Conservation (phyloP, 2,888 invertebrate genomes). For the Drosophila pseudotalamancana region DNA sequence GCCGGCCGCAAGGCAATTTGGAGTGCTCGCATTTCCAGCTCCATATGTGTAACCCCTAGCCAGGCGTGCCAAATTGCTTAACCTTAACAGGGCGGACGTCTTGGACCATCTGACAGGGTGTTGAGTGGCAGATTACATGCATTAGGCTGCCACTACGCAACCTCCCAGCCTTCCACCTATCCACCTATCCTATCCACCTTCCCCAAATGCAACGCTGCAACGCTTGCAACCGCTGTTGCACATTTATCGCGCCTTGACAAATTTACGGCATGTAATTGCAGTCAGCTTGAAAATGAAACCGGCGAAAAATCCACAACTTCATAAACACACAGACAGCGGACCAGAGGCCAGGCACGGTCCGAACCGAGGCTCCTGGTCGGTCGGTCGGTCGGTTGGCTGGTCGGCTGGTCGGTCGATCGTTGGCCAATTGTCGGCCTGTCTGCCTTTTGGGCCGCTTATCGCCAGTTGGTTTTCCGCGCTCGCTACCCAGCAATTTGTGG, state of each 20-base stretch:
- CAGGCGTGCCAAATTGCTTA: slow-evolving; percentile 68
- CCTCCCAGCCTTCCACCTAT: too few species aligned
- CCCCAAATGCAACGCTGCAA: neutral
- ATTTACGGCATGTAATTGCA: slow-evolving; percentile 82
- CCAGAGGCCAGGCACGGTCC: neutral
- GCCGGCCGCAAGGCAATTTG: slow-evolving; percentile 18
- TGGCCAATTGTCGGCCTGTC: slow-evolving; percentile 48
- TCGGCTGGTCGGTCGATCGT: slow-evolving; percentile 11
- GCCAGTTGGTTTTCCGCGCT: slow-evolving; percentile 50
- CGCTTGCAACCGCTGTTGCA: slow-evolving; percentile 30
- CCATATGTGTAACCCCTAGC: slow-evolving; percentile 23
- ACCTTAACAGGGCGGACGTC: slow-evolving; percentile 40
- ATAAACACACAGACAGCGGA: slow-evolving; percentile 62
- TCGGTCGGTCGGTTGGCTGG: too few species aligned
- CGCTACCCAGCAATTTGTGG: slow-evolving; percentile 75
- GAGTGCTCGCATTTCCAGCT: slow-evolving; percentile 2
- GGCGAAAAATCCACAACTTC: slow-evolving; percentile 76
- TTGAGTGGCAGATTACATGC: slow-evolving; percentile 81
- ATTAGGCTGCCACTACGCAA: slow-evolving; percentile 72
- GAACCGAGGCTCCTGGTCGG: slow-evolving; percentile 11
- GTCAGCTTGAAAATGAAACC: slow-evolving; percentile 71
- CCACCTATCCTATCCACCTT: too few species aligned
- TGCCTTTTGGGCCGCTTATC: slow-evolving; percentile 31
- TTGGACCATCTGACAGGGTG: slow-evolving; percentile 70
- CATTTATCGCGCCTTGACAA: slow-evolving; percentile 81